These are phyloP conservation scores for Psittacula derbiana DNA, from an alignment of 2,797 vertebrate genomes.

Conservation along the genomic window DNA sequence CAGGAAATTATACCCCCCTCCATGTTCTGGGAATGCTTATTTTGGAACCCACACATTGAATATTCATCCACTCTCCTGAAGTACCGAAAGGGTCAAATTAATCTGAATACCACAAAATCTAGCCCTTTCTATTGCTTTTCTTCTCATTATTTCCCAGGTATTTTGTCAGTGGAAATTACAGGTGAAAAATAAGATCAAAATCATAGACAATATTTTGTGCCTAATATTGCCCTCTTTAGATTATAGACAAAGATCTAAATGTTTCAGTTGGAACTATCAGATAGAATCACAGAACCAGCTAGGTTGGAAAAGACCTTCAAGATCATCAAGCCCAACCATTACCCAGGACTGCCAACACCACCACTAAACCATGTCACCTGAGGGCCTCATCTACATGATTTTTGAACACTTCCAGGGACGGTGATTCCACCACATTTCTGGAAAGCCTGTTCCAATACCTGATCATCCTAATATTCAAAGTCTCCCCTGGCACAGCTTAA, in stretches of 20 bases:
- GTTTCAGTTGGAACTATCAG: not conserved
- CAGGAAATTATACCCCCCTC: not conserved
- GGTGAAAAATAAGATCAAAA: not conserved
- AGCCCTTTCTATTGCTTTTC: not conserved
- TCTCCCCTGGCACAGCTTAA: not conserved
- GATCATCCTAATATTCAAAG: not conserved
- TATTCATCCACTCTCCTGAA: not conserved
- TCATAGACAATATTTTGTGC: not conserved
- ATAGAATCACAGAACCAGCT: not conserved
- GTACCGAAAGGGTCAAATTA: not conserved
- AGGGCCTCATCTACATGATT: not conserved
- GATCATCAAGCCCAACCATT: not conserved
- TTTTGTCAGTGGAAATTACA: not conserved
- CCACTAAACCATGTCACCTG: not conserved
- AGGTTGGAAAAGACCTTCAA: not conserved
- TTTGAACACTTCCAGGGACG: not conserved
- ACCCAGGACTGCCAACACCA: not conserved
- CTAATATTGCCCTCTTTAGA: not conserved
- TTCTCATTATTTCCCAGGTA: not conserved
- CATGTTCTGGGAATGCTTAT: not conserved
- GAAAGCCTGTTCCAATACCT: not conserved
- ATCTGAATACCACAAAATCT: not conserved
- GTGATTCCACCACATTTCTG: not conserved
- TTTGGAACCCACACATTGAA: not conserved
- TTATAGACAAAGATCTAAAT: not conserved